Percentiles rank a stretch among this genome's conserved stretches.
Evolutionary conservation across 2,113 vertebrate genomes (phyloP).

Genomic region (Mionectes macconnelli): DNA sequence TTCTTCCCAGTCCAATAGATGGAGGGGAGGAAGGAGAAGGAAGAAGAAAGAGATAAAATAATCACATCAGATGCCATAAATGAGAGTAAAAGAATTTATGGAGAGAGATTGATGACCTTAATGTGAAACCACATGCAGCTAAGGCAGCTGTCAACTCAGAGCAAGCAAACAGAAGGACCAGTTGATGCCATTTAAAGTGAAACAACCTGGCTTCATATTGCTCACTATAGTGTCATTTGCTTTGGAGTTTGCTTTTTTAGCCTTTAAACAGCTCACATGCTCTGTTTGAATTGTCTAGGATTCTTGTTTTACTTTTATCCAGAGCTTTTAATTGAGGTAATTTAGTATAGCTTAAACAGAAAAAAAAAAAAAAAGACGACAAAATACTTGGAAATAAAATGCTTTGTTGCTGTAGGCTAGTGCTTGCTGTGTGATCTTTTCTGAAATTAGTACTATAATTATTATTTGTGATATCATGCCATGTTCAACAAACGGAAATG

Average conservation of each 20-base stretch:
- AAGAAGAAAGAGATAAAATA: not conserved
- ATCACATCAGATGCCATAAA: not conserved
- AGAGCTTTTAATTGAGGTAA: conserved; percentile 4
- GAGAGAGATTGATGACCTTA: not conserved
- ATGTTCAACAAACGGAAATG: not conserved
- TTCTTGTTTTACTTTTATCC: not conserved
- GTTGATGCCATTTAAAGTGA: not conserved
- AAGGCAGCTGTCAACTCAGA: not conserved
- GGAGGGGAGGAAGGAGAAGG: not conserved
- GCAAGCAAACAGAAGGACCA: not conserved
- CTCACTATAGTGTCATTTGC: not conserved
- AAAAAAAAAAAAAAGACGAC: not conserved
- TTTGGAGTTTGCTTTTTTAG: not conserved
- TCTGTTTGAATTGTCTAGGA: not conserved
- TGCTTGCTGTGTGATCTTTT: not conserved
- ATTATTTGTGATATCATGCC: not conserved
- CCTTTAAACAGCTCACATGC: not conserved
- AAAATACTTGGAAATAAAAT: not conserved
- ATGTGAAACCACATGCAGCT: not conserved
- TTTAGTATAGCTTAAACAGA: not conserved
- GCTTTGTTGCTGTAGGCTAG: not conserved
- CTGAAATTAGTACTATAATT: not conserved
- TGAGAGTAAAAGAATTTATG: not conserved
- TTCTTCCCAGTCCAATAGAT: not conserved
- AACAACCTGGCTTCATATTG: not conserved